Evolutionary conservation across 2,797 vertebrate species (phyloP).

Genomic region (Rhinatrema bivittatum): DNA sequence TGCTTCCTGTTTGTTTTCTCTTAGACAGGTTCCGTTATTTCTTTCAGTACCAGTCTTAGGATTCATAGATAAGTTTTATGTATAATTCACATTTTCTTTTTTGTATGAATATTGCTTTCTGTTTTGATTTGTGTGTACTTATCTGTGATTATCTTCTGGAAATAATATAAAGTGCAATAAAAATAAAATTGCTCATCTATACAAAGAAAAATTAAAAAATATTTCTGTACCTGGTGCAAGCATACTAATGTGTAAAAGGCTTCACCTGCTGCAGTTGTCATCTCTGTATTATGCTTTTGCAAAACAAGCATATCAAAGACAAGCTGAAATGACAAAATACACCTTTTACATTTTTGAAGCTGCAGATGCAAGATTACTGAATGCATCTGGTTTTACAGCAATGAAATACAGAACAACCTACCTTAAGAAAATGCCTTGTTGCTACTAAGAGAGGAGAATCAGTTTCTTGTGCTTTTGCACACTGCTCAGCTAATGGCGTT

Average conservation of each 20-base stretch:
- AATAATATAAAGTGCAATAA: too few relatives aligned
- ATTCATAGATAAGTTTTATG: too few relatives aligned
- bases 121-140: too few relatives aligned
- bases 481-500: slow-evolving; percentile 91
- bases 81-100: too few relatives aligned
- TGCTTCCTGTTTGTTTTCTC: too few relatives aligned
- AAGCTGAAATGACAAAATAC: slow-evolving; percentile 62
- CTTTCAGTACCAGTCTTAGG: too few relatives aligned
- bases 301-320: slow-evolving; percentile 98
- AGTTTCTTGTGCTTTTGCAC: slow-evolving; percentile 91
- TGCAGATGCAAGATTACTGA: too few relatives aligned
- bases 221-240: slow-evolving; percentile 83
- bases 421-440: slow-evolving; percentile 97
- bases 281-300: slow-evolving; percentile 96
- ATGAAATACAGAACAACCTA: slow-evolving; percentile 29
- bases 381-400: background rate
- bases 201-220: background rate
- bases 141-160: too few relatives aligned
- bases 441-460: slow-evolving; percentile 90
- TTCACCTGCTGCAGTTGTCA: slow-evolving; percentile 94
- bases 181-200: too few relatives aligned
- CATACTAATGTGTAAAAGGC: slow-evolving; percentile 96
- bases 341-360: background rate
- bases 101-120: too few relatives aligned
- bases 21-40: too few relatives aligned